Conservation (phyloP, 2,797 vertebrate genomes). For the Tarsius wallacei region DNA sequence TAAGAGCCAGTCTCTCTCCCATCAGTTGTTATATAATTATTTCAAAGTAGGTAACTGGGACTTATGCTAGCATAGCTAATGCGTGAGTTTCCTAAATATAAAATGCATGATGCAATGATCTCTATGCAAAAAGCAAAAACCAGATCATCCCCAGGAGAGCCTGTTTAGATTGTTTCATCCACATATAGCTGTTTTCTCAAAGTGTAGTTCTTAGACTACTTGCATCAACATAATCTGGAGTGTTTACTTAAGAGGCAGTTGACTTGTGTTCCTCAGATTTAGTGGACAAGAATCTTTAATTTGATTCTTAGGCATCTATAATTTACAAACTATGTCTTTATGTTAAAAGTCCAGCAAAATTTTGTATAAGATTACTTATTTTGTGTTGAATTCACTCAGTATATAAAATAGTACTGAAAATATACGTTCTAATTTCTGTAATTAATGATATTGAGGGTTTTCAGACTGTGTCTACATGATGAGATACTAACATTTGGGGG, state of each 20-base stretch:
- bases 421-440: slow-evolving; percentile 27
- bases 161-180: neutral
- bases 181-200: neutral
- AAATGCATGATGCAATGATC: neutral
- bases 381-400: neutral
- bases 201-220: neutral
- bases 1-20: neutral
- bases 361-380: slow-evolving; percentile 26
- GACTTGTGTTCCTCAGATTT: neutral
- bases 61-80: neutral
- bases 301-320: neutral
- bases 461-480: neutral
- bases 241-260: neutral
- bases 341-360: neutral
- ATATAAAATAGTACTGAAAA: slow-evolving; percentile 45
- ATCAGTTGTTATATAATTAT: slow-evolving; percentile 48
- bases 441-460: neutral
- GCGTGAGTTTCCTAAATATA: neutral
- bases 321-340: neutral
- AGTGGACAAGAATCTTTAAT: neutral
- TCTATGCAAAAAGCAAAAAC: neutral
- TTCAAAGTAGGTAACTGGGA: slow-evolving; percentile 62
- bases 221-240: neutral
- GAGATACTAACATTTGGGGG: neutral
- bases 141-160: neutral